These are phyloP conservation scores for Cyphomyrus discorhynchus DNA, from an alignment of 2,113 vertebrate species.

Conservation along the genomic window DNA sequence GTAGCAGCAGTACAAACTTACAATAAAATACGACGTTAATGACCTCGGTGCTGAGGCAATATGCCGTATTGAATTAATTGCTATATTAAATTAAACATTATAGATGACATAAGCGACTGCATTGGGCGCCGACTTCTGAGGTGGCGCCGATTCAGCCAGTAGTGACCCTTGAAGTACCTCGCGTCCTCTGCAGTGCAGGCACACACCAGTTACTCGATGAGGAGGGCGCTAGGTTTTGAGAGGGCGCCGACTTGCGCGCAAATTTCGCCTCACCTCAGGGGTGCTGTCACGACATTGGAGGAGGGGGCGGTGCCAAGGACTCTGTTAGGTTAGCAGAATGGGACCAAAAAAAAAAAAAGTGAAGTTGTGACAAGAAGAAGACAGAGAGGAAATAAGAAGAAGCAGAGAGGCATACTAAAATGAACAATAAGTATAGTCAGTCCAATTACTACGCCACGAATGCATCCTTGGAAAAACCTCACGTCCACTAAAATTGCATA, in stretches of 20 bases:
- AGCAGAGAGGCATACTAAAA: background rate
- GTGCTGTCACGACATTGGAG: background rate
- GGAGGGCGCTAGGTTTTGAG: background rate
- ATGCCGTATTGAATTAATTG: background rate
- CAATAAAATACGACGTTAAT: background rate
- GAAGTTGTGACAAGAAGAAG: background rate
- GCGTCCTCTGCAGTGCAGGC: background rate
- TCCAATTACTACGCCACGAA: background rate
- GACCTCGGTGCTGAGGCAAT: background rate
- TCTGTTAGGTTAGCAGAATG: background rate
- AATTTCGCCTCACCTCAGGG: background rate
- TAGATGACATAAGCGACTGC: background rate
- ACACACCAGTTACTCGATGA: background rate
- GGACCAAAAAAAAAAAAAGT: background rate
- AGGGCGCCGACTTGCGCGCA: background rate
- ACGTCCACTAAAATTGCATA: background rate
- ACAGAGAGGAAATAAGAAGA: background rate
- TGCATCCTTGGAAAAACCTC: background rate
- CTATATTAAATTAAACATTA: background rate
- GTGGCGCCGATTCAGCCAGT: too few species aligned
- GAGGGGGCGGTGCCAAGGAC: background rate
- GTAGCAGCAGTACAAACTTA: background rate
- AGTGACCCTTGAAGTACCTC: background rate
- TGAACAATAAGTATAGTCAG: background rate
- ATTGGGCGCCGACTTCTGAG: background rate